Base-by-base conservation (phyloP, 2,888 invertebrate species). In the Synanthedon vespiformis region DNA sequence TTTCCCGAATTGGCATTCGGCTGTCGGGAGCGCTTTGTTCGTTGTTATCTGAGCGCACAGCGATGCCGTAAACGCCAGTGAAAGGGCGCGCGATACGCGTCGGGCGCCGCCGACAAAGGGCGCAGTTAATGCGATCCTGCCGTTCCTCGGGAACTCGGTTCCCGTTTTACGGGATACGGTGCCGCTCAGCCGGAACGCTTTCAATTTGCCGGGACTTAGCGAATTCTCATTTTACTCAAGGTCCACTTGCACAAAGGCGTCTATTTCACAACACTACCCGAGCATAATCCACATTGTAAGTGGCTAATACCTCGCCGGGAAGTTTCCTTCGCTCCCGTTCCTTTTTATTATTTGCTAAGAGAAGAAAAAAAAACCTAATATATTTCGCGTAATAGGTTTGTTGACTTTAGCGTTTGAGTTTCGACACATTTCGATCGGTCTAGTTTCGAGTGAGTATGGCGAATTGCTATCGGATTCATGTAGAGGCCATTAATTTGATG, bases 161-260 rank as follows among this genome's bases (percentile, higher is more conserved):
- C 55, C 62, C 62, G 60, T 56, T 56, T 56, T 57, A 58, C 65
- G 62, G 63, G 59, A 58, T 62, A 60, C 63, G 64, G 65, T 63
- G 64, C 61, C 67, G 67, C 70, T 68, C 68, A 65, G 63, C 62
- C 65, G 68, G 70, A 74, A 72, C 72, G 72, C 68, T 59, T 76
- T 75, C 72, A 76, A 75, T 74, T 76, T 74, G 66, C 69, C 67
- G 70, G 69, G 74, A 70, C 72, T 73, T 70, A 72, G 70, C 68
- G 68, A 70, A 64, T 65, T 63, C 63, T 62, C 63, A 64, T 64
- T 64, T 62, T 66, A 61, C 69, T 70, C 68, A 68, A 72, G 72
- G 71, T 73, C 74, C 72, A 68, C 58, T 59, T 54, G 61, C 67
- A 74, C 72, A 76, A 74, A 34, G 70, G 66, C 64, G 62, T 64